Base-by-base conservation (phyloP, 92 coral and sea anemone species). In the Pocillopora grandis region DNA sequence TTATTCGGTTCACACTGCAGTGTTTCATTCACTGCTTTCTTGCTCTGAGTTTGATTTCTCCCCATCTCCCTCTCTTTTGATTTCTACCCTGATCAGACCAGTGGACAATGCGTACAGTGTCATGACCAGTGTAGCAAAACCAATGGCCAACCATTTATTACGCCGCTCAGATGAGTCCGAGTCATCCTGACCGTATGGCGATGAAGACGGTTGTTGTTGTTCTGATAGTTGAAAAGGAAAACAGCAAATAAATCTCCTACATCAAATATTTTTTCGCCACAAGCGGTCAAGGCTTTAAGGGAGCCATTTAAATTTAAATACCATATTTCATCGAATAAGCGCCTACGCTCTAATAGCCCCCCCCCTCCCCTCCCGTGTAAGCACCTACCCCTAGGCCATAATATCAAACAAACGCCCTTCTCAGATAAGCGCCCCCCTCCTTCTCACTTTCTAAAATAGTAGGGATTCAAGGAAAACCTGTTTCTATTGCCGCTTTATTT, bases 21-120 rank as follows among this genome's bases (percentile, higher is more conserved):
- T 35, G 49, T 71, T 85, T 31, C 85, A 77, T 23, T 84, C 88
- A 70, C 62, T 66, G 18, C 75, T 66, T 48, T 88, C 76, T 62
- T 88, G 66, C 15, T 57, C 84, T 56, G 75, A 33, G 9, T 65
- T 72, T 10, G 48, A 76, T 57, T 48, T 63, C 9, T 72, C 79
- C 5, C 16, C 42, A 37, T 62, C 66, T 18, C 37, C 79, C 15
- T 20, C 72, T 21, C 70, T 91, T 69, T 60, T 70, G n/a, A 73
- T 58, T 52, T 76, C 69, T 58, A 90, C 64, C 72, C 63, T 55
- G 35, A 91, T 31, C 61, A 91, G 70, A 21, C 94, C 94, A 71
- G 81, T 91, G n/a, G 72, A n/a, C 65, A 91, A 31, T 49, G 94
- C 94, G 65, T 91, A 91, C 15, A 76, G 76, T 20, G 87, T 85